Evolutionary conservation across 2,797 vertebrate genomes (phyloP), one percentile per base, ranked within the genome.

Genomic region (Anomalospiza imberbis): DNA sequence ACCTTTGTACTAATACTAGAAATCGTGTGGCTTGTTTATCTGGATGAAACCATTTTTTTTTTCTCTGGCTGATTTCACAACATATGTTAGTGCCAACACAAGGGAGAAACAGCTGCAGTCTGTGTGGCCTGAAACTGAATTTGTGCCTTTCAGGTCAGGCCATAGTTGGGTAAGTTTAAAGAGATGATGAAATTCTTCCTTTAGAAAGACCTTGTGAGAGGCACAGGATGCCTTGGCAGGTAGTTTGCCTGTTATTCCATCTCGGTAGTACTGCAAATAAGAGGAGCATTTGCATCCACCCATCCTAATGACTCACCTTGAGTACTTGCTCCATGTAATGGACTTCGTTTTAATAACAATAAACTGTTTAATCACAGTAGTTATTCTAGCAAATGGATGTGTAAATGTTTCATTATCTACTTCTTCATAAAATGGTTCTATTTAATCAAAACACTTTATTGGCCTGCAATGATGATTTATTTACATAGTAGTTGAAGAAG

Each of bases 361-460:
- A 83, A 87, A 71, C 40, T 67, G 16, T 79, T 91, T 74, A 88
- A 85, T 94, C 61, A 54, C 38, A 54, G 50, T 67, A 74, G 45
- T 67, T 61, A 42, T 89, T 85, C 57, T 38, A 80, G 61, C 32
- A 94, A 87, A 70, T 91, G 60, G 71, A 58, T 91, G n/a, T 60
- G 25, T 80, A 80, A 93, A 73, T 85, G 60, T 92, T 91, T 91
- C 44, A 79, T 94, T 93, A 85, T 54, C n/a, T 62, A 71, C 25
- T 66, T 83, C 48, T 83, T 85, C 3, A 10, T 71, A 71, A 88
- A 91, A 76, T 42, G 17, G 13, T 62, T 91, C 34, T 82, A 8
- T 88, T 93, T 93, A 91, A 91, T 96, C 61, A 94, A 89, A 96
- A 83, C 72, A 54, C 12, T 87, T 91, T 76, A 80, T 80, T 93